phyloP scores from a whole-genome alignment of 2,888 invertebrate species.

The Ischnus inquisitorius region DNA sequence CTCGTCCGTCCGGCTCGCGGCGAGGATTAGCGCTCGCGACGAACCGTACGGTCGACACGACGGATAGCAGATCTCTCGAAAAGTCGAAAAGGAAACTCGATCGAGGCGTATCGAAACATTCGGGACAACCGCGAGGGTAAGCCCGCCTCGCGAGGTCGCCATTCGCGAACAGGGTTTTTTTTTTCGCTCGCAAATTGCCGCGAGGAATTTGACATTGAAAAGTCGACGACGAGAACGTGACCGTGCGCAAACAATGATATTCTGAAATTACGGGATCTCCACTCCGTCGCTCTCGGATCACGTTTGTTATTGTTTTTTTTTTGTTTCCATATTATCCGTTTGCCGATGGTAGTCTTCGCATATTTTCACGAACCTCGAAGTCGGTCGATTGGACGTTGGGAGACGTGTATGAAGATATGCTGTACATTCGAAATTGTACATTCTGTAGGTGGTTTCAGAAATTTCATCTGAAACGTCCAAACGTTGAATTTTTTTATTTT shows the following conservation, averaged over 20 bases:
- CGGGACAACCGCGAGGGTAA: neutral
- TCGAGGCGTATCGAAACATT: neutral
- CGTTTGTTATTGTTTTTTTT: neutral
- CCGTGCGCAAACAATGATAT: neutral
- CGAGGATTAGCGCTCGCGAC: neutral
- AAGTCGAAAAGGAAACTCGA: too few relatives aligned
- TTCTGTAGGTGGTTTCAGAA: too few relatives aligned
- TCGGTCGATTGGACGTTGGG: neutral
- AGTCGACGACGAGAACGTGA: conserved; percentile 25
- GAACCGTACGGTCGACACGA: neutral
- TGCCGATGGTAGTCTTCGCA: neutral
- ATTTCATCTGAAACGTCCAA: too few relatives aligned
- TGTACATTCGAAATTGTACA: neutral
- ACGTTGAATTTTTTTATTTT: too few relatives aligned
- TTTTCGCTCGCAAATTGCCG: neutral
- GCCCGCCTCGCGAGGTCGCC: neutral
- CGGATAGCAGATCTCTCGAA: neutral
- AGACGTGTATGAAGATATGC: neutral
- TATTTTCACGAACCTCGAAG: neutral
- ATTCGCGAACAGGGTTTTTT: conserved; percentile 2
- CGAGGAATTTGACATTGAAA: conserved; percentile 30
- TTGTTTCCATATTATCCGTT: neutral
- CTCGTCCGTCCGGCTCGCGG: neutral
- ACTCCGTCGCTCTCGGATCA: conserved; percentile 6
- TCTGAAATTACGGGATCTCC: conserved; percentile 15